Conservation (phyloP, 2,113 vertebrate genomes). For the Actenoides lindsayi region DNA sequence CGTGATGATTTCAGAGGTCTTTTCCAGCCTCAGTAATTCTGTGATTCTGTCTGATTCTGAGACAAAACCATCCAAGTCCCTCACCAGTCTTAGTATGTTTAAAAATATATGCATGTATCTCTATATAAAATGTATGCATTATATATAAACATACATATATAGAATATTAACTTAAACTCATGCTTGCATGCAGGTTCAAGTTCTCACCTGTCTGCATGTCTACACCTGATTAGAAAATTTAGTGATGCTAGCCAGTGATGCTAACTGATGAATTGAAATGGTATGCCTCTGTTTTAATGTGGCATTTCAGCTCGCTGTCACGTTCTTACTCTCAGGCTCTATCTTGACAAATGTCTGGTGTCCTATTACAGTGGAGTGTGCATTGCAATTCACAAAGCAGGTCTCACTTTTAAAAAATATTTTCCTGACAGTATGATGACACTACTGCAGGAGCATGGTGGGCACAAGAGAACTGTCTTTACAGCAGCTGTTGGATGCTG, state of each 20-base stretch:
- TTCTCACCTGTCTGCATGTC: background rate
- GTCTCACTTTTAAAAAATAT: background rate
- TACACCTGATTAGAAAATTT: background rate
- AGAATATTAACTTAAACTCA: background rate
- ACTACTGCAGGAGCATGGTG: background rate
- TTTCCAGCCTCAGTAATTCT: too few species aligned
- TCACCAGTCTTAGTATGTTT: background rate
- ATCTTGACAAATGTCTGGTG: background rate
- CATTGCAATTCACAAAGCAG: background rate
- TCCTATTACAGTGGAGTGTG: background rate
- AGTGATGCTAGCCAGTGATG: background rate
- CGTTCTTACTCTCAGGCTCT: background rate
- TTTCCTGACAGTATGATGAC: background rate
- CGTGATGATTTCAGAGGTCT: too few species aligned
- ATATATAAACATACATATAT: background rate
- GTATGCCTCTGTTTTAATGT: background rate
- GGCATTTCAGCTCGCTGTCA: background rate
- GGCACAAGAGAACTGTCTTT: background rate
- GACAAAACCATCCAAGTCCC: too few species aligned
- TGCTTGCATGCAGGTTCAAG: background rate
- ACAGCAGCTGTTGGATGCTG: background rate
- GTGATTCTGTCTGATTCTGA: too few species aligned
- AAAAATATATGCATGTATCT: background rate
- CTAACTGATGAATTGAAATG: background rate
- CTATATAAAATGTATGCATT: background rate